Percentiles rank a stretch among this genome's conserved stretches.
Conservation (phyloP, 2,888 invertebrate species). For the Drosophila mettleri region DNA sequence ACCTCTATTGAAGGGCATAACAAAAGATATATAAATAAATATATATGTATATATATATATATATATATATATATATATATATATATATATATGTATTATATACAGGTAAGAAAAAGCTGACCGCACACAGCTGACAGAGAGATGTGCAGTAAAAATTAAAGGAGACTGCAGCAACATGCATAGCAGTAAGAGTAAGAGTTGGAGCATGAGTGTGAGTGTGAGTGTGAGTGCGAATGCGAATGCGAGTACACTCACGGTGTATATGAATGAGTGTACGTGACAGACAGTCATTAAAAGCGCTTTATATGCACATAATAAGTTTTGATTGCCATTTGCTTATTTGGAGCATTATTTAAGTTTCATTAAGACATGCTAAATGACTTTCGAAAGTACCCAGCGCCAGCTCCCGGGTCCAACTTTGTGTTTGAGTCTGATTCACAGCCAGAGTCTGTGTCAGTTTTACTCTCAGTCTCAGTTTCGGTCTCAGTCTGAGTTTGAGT, state of each 20-base stretch:
- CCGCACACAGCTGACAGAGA: conserved; percentile 34
- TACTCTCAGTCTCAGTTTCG: conserved; percentile 23
- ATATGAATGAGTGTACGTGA: conserved; percentile 34
- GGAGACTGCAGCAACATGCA: conserved; percentile 30
- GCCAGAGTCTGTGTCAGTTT: conserved; percentile 4
- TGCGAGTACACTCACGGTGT: too few relatives aligned
- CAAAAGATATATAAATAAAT: conserved; percentile 32
- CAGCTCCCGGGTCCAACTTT: conserved; percentile 7
- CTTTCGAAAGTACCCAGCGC: conserved; percentile 67
- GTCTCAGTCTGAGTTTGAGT: conserved; percentile 31
- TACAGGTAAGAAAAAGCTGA: conserved; percentile 48
- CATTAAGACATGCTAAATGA: conserved; percentile 78
- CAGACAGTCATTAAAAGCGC: conserved; percentile 54
- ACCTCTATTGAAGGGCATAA: conserved; percentile 70
- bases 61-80: conserved; percentile 2
- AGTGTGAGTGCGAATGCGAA: background rate
- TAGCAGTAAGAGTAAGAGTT: background rate
- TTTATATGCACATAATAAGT: conserved; percentile 65
- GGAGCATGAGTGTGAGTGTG: background rate
- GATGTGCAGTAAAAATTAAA: conserved; percentile 8
- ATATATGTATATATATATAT: background rate
- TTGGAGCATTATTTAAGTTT: conserved; percentile 76
- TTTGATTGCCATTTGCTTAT: conserved; percentile 76
- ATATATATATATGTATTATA: background rate
- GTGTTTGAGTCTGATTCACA: background rate